Evolutionary conservation across 2,113 vertebrate species (phyloP).

Genomic region (Neolamprologus variostigma): DNA sequence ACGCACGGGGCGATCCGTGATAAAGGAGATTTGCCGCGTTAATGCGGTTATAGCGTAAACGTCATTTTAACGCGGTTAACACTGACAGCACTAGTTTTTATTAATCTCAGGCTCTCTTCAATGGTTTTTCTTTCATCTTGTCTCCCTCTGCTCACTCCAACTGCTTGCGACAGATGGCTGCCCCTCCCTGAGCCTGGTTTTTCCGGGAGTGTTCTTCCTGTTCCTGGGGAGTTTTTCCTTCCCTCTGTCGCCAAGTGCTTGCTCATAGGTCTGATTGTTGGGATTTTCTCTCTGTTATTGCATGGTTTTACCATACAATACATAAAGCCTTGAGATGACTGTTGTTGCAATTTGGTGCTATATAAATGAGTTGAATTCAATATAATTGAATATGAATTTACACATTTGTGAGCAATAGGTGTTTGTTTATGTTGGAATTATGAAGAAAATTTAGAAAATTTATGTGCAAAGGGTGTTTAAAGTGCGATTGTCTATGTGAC

Average conservation of each 20-base stretch:
- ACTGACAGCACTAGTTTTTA: not conserved
- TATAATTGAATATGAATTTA: not conserved
- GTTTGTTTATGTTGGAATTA: not conserved
- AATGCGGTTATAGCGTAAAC: not conserved
- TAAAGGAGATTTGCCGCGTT: rapidly evolving
- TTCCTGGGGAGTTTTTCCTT: not conserved
- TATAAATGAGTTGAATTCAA: not conserved
- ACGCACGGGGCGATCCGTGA: not conserved
- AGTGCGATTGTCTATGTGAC: not conserved
- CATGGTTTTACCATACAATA: not conserved
- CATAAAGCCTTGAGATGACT: not conserved
- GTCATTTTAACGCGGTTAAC: rapidly evolving
- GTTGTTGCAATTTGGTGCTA: not conserved
- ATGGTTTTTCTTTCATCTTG: not conserved
- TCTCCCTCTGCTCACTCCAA: not conserved
- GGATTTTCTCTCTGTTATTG: not conserved
- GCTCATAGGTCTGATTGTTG: not conserved
- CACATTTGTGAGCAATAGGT: not conserved
- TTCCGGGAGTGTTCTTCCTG: not conserved
- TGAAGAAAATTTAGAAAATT: not conserved
- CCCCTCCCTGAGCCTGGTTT: not conserved
- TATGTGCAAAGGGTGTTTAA: not conserved
- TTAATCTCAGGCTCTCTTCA: not conserved
- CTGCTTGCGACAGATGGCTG: not conserved
- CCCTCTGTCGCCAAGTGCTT: not conserved